Evolutionary conservation across 2,888 invertebrate species (phyloP).

Genomic region (Rhaphigaster nebulosa): DNA sequence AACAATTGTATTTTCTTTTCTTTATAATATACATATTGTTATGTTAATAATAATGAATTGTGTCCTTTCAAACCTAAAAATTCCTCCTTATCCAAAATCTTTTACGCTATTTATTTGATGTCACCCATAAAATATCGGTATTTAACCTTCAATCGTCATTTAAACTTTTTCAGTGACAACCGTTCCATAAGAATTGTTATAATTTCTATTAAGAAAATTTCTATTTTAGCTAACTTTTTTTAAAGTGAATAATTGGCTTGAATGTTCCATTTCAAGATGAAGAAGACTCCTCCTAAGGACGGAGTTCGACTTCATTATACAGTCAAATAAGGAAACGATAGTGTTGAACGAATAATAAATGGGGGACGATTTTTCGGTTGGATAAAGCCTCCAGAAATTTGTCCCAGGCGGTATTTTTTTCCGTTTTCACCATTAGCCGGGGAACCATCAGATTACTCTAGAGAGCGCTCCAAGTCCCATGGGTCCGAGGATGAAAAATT

Average conservation of each 20-base stretch:
- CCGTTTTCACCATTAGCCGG: slow-evolving; percentile 44
- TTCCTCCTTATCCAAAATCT: too few relatives aligned
- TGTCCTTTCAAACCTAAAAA: too few relatives aligned
- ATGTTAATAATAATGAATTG: too few relatives aligned
- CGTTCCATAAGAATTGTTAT: too few relatives aligned
- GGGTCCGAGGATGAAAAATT: slow-evolving; percentile 33
- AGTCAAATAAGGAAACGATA: slow-evolving; percentile 32
- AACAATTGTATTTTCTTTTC: too few relatives aligned
- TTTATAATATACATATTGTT: too few relatives aligned
- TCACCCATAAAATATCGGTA: too few relatives aligned
- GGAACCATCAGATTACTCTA: slow-evolving; percentile 43
- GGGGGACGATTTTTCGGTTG: slow-evolving; percentile 17
- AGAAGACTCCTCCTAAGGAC: background rate
- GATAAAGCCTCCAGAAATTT: slow-evolving; percentile 48
- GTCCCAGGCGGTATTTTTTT: slow-evolving; percentile 41
- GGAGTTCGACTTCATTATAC: slow-evolving; percentile 2
- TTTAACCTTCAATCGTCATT: too few relatives aligned
- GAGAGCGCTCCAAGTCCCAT: slow-evolving; percentile 21
- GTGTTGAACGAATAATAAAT: slow-evolving; percentile 42
- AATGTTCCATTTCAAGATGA: background rate
- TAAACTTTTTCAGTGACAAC: too few relatives aligned
- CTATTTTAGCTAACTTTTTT: background rate
- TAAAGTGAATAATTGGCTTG: background rate
- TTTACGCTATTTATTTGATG: too few relatives aligned
- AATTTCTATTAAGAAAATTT: background rate